Evolutionary conservation across 2,888 invertebrate species (phyloP), one percentile per base, ranked within the genome.

Genomic region (Sabellastarte sp.): DNA sequence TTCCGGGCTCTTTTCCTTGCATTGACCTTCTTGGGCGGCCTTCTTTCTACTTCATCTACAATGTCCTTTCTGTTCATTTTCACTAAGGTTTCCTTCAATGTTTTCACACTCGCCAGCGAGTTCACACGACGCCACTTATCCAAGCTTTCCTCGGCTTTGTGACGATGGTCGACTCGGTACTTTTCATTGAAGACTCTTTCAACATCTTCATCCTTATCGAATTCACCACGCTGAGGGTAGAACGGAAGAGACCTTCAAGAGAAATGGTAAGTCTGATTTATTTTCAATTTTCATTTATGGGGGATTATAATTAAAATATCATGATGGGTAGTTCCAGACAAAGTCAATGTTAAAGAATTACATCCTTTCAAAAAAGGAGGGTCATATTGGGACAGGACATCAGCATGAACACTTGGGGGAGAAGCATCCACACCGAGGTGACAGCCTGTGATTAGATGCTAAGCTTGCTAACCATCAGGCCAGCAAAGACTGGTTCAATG

Each of bases 191-290:
- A 10, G 5, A 26, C 24, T 26, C 53, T 15, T 10, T n/a, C 53
- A 24, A 79, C 75, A 73, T 79, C 80, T 26, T 69, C 73, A 63
- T 78, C 78, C 57, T 78, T 75, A 2, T 75, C 78, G 32, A 74
- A 72, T 15, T 68, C 61, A 20, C 80, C 80, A 50, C 80, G 71
- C 56, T 68, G 64, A 28, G 80, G 80, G 60, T 72, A 63, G 71
- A 80, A 80, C 2, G 77, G 78, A 15, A 80, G 71, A 26, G 72
- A 41, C 10, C n/a, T n/a, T n/a, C n/a, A n/a, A n/a, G n/a, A n/a
- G n/a, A n/a, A n/a, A n/a, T n/a, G n/a, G n/a, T n/a, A n/a, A n/a
- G n/a, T n/a, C n/a, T n/a, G n/a, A n/a, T n/a, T n/a, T n/a, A n/a
- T n/a, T n/a, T n/a, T n/a, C n/a, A n/a, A n/a, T n/a, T n/a, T n/a